Evolutionary conservation across 2,797 vertebrate genomes (phyloP).

Genomic region (Mormyrops attenuatus): DNA sequence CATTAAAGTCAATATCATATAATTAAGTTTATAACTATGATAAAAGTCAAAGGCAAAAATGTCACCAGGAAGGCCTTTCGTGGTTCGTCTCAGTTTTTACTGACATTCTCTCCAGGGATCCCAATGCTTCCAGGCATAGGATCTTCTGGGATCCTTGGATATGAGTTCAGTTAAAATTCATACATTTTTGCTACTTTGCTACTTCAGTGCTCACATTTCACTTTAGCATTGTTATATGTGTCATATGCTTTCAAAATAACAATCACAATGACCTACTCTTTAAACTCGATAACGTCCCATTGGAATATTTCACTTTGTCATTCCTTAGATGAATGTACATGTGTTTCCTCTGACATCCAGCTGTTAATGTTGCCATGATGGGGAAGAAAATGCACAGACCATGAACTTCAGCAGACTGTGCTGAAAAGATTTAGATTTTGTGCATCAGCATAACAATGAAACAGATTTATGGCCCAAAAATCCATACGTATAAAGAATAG

Average conservation of each 20-base stretch:
- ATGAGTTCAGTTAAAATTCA: neutral
- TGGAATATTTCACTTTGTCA: neutral
- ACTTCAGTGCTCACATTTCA: neutral
- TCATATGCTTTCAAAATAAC: neutral
- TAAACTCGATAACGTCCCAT: neutral
- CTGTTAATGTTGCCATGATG: neutral
- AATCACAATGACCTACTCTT: neutral
- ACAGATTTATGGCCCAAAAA: neutral
- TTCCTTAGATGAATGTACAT: neutral
- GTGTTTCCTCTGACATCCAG: neutral
- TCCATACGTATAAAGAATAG: neutral
- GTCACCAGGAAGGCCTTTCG: neutral
- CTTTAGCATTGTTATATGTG: neutral
- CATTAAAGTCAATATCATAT: neutral
- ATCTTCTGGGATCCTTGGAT: neutral
- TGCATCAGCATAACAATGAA: neutral
- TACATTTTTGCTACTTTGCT: neutral
- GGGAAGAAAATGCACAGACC: neutral
- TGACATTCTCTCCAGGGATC: neutral
- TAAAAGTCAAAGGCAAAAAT: neutral
- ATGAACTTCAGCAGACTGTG: neutral
- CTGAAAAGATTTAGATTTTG: neutral
- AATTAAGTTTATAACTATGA: neutral
- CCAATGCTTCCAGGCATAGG: neutral
- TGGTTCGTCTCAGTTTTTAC: neutral